Percentiles rank a stretch among this genome's conserved stretches.
Conservation (phyloP, 92 coral and sea anemone species). For the Epizoanthus stellaris region DNA sequence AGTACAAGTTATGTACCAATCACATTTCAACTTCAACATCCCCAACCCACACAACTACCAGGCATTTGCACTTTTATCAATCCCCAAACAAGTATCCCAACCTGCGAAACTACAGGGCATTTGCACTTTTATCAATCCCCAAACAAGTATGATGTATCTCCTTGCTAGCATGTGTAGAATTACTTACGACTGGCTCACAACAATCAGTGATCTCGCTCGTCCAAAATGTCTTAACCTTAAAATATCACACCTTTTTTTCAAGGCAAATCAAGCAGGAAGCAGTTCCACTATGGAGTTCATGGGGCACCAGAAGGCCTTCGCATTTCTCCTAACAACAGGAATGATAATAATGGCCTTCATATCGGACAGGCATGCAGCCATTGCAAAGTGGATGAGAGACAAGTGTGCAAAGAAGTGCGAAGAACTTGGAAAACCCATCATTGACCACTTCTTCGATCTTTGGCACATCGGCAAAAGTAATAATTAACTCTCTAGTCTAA, state of each 20-base stretch:
- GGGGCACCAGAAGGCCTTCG: conserved; percentile 66
- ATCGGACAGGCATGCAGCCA: conserved; percentile 66
- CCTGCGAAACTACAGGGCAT: too few relatives aligned
- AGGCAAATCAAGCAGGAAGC: conserved; percentile 78
- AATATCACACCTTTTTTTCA: conserved; percentile 10
- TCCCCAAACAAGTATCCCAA: too few relatives aligned
- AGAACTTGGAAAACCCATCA: conserved; percentile 64
- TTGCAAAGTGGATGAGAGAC: conserved; percentile 78
- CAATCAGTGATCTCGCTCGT: not conserved
- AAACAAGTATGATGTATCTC: too few relatives aligned
- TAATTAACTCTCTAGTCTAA: not conserved
- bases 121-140: too few relatives aligned
- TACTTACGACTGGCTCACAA: not conserved
- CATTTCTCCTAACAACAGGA: conserved; percentile 61
- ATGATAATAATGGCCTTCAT: conserved; percentile 67
- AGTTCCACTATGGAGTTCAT: conserved; percentile 69
- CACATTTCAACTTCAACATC: too few relatives aligned
- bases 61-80: too few relatives aligned
- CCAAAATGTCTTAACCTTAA: not conserved
- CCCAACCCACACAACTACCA: too few relatives aligned
- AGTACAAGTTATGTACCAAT: too few relatives aligned
- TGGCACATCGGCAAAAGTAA: conserved; percentile 86
- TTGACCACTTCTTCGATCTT: conserved; percentile 76
- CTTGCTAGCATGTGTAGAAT: too few relatives aligned
- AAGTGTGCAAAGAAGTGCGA: conserved; percentile 66